phyloP scores from a whole-genome alignment of 2,797 vertebrate species.

The Australoheros facetus region DNA sequence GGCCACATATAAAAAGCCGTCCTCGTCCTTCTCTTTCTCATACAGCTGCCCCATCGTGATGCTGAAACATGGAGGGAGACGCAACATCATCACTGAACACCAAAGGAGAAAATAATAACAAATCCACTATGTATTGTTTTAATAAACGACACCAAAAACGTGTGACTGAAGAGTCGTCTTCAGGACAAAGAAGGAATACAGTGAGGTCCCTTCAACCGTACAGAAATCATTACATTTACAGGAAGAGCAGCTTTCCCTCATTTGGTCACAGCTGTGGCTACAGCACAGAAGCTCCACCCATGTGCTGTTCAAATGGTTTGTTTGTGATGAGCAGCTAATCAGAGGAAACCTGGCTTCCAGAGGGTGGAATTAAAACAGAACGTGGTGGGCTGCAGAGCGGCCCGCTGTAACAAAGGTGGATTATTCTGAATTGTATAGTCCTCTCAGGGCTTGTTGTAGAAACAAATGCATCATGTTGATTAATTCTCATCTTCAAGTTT shows the following conservation, averaged over 20 bases:
- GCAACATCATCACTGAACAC: accelerated
- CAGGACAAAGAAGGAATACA: neutral
- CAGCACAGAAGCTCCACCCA: too few species aligned
- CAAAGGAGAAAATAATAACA: neutral
- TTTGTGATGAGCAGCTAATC: neutral
- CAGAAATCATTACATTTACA: too few species aligned
- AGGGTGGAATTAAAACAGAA: neutral
- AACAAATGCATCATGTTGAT: too few species aligned
- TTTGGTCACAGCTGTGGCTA: too few species aligned
- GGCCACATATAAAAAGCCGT: slow-evolving; percentile 98
- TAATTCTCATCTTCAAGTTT: neutral
- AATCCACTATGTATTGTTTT: accelerated
- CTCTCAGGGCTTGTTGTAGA: too few species aligned
- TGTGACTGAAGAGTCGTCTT: neutral
- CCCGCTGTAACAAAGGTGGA: neutral
- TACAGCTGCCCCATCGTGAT: slow-evolving; percentile 99
- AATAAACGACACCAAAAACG: neutral
- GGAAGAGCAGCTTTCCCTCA: neutral
- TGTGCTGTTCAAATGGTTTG: neutral
- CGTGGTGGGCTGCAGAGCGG: neutral
- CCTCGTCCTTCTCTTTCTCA: slow-evolving; percentile 97
- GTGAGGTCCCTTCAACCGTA: too few species aligned
- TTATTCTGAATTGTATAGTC: neutral
- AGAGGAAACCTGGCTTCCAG: neutral
- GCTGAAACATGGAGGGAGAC: slow-evolving; percentile 70